Conservation (phyloP, 2,797 vertebrate species). For the Orestias chungarensis region DNA sequence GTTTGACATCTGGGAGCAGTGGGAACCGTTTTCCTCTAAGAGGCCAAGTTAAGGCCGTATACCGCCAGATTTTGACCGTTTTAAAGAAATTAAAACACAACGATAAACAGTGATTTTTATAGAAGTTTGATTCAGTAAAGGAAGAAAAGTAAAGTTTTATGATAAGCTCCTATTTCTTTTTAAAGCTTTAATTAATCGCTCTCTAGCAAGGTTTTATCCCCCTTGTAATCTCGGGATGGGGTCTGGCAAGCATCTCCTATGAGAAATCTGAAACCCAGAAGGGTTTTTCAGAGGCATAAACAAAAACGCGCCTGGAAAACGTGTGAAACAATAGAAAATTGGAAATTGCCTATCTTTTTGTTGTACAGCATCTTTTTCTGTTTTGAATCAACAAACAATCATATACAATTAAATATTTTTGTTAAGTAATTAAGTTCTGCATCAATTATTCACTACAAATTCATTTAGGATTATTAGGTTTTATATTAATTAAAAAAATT, state of each 20-base stretch:
- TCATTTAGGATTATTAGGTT: too few relatives aligned
- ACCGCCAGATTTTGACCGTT: not conserved
- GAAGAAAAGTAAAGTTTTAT: not conserved
- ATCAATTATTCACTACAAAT: too few relatives aligned
- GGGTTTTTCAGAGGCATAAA: not conserved
- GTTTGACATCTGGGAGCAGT: conserved; percentile 55
- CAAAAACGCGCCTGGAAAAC: not conserved
- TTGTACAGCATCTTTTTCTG: not conserved
- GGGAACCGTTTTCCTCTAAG: conserved; percentile 47
- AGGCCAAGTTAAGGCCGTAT: conserved; percentile 10
- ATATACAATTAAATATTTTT: too few relatives aligned
- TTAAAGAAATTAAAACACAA: conserved; percentile 9
- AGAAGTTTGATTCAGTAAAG: not conserved
- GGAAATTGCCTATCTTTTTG: not conserved
- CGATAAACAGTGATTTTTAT: not conserved
- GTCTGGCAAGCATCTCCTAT: not conserved
- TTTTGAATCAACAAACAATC: too few relatives aligned
- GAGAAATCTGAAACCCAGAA: not conserved
- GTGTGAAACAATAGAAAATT: not conserved
- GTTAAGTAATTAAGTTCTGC: too few relatives aligned
- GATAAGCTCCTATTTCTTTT: not conserved
- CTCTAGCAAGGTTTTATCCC: not conserved
- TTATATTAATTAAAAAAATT: too few relatives aligned
- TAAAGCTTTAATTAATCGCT: not conserved
- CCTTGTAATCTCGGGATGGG: not conserved